Evolutionary conservation across 2,797 vertebrate genomes (phyloP).

Genomic region (Malurus splendens): DNA sequence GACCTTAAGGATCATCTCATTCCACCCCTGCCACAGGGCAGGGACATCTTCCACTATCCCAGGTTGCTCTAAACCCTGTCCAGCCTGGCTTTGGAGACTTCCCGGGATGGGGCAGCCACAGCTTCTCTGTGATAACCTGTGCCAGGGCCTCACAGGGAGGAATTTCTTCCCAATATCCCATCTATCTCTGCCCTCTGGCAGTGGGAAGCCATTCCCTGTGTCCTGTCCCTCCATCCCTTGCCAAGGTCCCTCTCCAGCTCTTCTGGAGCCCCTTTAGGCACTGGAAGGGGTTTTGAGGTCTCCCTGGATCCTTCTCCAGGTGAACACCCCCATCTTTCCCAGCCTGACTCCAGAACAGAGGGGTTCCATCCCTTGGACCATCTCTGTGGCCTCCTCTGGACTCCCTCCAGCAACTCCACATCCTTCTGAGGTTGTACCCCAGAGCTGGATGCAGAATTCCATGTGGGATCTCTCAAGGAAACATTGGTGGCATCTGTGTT

Average conservation of each 20-base stretch:
- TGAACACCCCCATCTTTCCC: neutral
- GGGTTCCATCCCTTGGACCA: neutral
- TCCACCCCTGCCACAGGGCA: neutral
- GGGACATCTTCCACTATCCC: neutral
- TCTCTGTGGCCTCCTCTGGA: rapidly evolving
- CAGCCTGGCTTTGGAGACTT: neutral
- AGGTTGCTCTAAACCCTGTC: rapidly evolving
- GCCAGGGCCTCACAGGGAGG: rapidly evolving
- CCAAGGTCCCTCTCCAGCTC: neutral
- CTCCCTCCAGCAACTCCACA: rapidly evolving
- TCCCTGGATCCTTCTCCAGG: neutral
- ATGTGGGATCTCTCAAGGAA: neutral
- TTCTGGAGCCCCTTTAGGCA: neutral
- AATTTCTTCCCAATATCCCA: neutral
- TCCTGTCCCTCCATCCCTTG: rapidly evolving
- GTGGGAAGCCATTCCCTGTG: neutral
- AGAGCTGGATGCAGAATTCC: neutral
- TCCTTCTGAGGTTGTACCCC: no score
- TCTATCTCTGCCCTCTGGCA: rapidly evolving
- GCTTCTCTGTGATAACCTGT: rapidly evolving
- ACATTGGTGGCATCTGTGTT: rapidly evolving
- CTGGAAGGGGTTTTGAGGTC: neutral
- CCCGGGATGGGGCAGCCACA: neutral
- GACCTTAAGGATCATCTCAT: no score
- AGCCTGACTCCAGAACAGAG: neutral